These are phyloP conservation scores for Muscina levida DNA, from an alignment of 2,888 invertebrate species.

Conservation along the genomic window DNA sequence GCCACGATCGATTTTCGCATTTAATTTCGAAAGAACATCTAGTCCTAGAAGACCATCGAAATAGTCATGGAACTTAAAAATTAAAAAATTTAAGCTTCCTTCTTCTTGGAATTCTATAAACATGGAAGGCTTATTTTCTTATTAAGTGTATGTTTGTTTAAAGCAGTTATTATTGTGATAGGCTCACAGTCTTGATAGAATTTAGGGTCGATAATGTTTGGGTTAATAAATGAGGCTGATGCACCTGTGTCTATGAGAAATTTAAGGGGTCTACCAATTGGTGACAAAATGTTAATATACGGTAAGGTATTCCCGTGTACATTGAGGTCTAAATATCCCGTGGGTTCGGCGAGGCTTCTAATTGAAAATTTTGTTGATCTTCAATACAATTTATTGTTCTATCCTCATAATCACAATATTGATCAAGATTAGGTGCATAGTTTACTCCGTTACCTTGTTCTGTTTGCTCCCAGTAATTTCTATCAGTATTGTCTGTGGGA, in stretches of 20 bases:
- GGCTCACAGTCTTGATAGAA: constrained; percentile 17
- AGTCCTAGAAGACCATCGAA: too few species aligned
- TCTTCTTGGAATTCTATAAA: neutral
- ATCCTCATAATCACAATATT: neutral
- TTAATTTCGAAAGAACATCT: too few species aligned
- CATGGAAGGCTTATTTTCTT: constrained; percentile 17
- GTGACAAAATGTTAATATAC: constrained; percentile 51
- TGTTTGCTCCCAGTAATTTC: too few species aligned
- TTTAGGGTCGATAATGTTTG: constrained; percentile 22
- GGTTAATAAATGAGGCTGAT: constrained; percentile 47
- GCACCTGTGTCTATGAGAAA: constrained; percentile 53
- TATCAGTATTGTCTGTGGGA: too few species aligned
- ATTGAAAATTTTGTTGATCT: constrained; percentile 62
- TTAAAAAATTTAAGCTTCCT: neutral
- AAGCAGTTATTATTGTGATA: constrained; percentile 9
- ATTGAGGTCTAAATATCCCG: too few species aligned
- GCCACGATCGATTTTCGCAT: too few species aligned
- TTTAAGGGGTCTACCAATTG: constrained; percentile 41
- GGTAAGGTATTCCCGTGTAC: too few species aligned
- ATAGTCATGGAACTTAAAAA: too few species aligned
- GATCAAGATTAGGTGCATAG: too few species aligned
- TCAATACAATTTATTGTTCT: neutral
- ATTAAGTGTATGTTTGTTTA: constrained; percentile 13
- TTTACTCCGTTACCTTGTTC: too few species aligned
- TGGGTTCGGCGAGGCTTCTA: constrained; percentile 54